Evolutionary conservation across 2,888 invertebrate species (phyloP), one percentile per base, ranked within the genome.

Genomic region (Melikaiella ostensackeni): DNA sequence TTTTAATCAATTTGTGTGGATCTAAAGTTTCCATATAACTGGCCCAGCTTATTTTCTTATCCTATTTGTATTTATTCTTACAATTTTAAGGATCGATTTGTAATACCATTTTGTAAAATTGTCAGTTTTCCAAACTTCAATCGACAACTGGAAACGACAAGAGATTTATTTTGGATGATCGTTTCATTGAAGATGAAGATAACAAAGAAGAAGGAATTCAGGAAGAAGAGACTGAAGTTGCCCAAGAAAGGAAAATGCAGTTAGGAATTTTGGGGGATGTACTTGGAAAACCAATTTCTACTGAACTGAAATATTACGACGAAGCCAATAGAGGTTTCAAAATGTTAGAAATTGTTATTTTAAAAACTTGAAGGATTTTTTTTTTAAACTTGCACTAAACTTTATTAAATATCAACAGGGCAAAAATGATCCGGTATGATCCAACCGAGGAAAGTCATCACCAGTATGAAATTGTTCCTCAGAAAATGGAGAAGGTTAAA

Each of bases 161-260:
- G 86, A 93, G 97, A 87, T 97, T 97, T 92, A 92, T 92, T 82
- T 92, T 97, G 87, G 95, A 96, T 91, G 93, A 95, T 85, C 94
- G 95, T 83, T 97, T 97, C 90, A 91, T 94, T 74, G 95, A 95
- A 73, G 93, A 93, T 70, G 92, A 93, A 24, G 91, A 92, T 9
- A 84, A 86, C 42, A 91, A 91, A 9, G 85, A 86, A 0, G 90
- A 84, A 79, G 86, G 82, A 16, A 82, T 86, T 74, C 83, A 86
- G 33, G 81, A 88, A 76, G 86, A 90, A 77, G 70, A 77, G n/a
- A 55, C 24, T 13, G 46, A 81, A 19, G 80, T 90, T 70, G 84
- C 89, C 59, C 92, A 93, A 84, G 94, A 94, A 84, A 93, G 92
- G 84, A 86, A 91, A 27, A 93, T 92, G 87, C 93, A 94, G 84